Evolutionary conservation across 2,113 vertebrate species (phyloP).

Genomic region (Spea multiplicata): DNA sequence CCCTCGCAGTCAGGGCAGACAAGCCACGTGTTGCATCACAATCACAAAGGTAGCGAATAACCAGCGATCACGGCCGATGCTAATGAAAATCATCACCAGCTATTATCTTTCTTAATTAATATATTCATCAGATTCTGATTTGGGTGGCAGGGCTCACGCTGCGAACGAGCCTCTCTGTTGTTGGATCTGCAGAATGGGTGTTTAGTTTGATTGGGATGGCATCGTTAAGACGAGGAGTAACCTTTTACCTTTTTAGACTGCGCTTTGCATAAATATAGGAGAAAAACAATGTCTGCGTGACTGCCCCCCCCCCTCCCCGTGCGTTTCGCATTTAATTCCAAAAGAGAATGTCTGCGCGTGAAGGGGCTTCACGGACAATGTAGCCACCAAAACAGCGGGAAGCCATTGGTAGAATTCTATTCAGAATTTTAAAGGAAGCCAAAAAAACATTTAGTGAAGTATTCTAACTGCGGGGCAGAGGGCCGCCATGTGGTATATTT

Average conservation of each 20-base stretch:
- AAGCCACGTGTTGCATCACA: neutral
- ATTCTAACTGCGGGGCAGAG: no score
- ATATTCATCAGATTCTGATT: conserved; percentile 59
- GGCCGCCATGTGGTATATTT: no score
- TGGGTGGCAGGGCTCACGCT: conserved; percentile 57
- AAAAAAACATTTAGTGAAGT: no score
- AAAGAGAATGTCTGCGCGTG: no score
- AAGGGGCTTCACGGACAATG: no score
- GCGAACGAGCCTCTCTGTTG: conserved; percentile 39
- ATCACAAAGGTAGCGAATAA: conserved; percentile 52
- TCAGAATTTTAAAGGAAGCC: no score
- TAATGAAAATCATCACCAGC: conserved; percentile 56
- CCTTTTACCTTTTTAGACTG: neutral
- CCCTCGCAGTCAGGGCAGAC: conserved; percentile 12
- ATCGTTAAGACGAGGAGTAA: neutral
- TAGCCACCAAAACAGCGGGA: no score
- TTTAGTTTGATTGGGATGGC: conserved; percentile 28
- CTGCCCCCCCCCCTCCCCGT: no score
- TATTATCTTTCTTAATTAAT: conserved; percentile 59
- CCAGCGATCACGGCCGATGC: conserved; percentile 50
- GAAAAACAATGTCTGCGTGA: no score
- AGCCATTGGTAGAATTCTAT: no score
- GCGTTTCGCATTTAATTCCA: no score
- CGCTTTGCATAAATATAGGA: conserved; percentile 2
- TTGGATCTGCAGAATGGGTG: conserved; percentile 8